A percentile compares a stretch with the other conserved stretches of the same genome.
Evolutionary conservation across 1,140 invertebrate genomes (phyloP).

Genomic region (Neoseiulus cucumeris): DNA sequence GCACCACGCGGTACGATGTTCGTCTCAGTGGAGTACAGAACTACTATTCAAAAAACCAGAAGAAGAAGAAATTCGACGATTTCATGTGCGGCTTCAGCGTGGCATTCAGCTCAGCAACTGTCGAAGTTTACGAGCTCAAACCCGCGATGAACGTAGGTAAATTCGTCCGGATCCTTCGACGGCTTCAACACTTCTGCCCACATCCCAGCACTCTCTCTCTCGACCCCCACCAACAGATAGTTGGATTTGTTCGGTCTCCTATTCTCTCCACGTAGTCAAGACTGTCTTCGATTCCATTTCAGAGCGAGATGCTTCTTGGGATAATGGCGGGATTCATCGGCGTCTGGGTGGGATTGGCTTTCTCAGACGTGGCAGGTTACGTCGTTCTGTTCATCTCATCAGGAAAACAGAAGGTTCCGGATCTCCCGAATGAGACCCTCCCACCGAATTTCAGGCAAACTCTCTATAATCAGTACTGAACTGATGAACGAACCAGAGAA

Average conservation of each 20-base stretch:
- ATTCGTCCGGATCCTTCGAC: too few species aligned
- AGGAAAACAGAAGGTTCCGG: too few species aligned
- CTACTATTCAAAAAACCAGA: not conserved
- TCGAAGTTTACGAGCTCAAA: not conserved
- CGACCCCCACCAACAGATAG: too few species aligned
- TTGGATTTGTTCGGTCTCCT: too few species aligned
- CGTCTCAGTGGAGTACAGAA: not conserved
- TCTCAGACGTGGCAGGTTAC: not conserved
- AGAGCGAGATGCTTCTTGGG: not conserved
- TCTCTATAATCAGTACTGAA: too few species aligned
- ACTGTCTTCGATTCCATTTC: not conserved
- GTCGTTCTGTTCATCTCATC: not conserved
- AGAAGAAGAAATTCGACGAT: not conserved
- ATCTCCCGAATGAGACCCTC: too few species aligned
- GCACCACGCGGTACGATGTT: not conserved
- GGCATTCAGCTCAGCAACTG: not conserved
- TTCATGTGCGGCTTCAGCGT: not conserved
- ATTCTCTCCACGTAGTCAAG: too few species aligned
- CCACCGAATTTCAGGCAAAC: too few species aligned
- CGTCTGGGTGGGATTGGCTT: not conserved
- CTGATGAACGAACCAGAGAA: too few species aligned
- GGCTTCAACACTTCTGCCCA: too few species aligned
- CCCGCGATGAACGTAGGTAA: not conserved
- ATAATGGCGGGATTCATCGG: not conserved
- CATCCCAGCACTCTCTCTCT: too few species aligned